These are phyloP conservation scores for Cyclargus thomasi DNA, from an alignment of 1,140 invertebrate species.

Conservation along the genomic window DNA sequence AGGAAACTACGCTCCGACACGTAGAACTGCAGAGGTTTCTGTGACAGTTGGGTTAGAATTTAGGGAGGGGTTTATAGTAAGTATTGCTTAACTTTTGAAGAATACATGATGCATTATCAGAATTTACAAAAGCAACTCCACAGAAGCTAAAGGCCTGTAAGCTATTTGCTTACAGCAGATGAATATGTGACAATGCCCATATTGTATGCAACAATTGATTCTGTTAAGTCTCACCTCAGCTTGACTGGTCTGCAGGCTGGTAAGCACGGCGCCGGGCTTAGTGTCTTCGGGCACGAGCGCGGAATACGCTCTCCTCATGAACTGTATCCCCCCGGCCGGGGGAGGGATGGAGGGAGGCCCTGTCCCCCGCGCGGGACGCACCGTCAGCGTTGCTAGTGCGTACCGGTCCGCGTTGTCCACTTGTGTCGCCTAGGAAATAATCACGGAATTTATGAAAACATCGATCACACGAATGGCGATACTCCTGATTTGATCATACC, in stretches of 20 bases:
- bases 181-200: no score
- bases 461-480: no score
- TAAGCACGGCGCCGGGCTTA: constrained; percentile 38
- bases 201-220: no score
- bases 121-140: no score
- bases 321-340: constrained; percentile 76
- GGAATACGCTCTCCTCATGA: constrained; percentile 77
- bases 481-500: no score
- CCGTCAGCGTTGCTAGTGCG: constrained; percentile 86
- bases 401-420: constrained; percentile 92
- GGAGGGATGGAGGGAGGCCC: constrained; percentile 74
- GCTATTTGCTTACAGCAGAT: no score
- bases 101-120: no score
- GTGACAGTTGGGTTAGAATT: background rate
- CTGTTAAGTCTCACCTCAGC: background rate
- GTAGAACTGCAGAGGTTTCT: constrained; percentile 65
- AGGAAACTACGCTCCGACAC: constrained; percentile 80
- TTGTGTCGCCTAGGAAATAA: constrained; percentile 82
- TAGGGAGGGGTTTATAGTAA: background rate
- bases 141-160: no score
- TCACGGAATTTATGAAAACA: no score
- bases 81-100: background rate
- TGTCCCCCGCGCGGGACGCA: constrained; percentile 56
- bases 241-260: background rate
- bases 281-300: constrained; percentile 75